A percentile compares a stretch with the other conserved stretches of the same genome.
Evolutionary conservation across 2,888 invertebrate species (phyloP).

Genomic region (Perdita meconis): DNA sequence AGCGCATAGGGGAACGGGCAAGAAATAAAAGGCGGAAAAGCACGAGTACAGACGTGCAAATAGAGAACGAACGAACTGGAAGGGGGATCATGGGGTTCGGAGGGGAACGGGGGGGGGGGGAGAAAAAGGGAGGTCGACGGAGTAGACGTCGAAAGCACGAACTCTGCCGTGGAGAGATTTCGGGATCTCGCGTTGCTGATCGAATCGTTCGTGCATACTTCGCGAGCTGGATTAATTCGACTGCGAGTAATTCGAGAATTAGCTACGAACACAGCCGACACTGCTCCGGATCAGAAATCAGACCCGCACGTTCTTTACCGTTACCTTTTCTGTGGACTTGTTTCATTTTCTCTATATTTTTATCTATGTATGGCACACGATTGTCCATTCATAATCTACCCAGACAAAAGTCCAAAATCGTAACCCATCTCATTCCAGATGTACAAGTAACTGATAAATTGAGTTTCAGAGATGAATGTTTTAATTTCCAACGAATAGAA

Average conservation of each 20-base stretch:
- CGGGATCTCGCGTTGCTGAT: conserved; percentile 81
- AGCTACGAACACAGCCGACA: conserved; percentile 55
- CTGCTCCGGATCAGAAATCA: conserved; percentile 18
- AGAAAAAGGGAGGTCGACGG: background rate
- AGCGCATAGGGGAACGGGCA: background rate
- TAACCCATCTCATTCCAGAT: too few species aligned
- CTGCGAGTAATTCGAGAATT: conserved; percentile 77
- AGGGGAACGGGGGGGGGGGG: background rate
- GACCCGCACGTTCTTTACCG: background rate
- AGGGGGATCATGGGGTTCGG: too few species aligned
- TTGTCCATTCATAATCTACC: too few species aligned
- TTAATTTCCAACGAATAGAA: too few species aligned
- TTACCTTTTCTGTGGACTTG: background rate
- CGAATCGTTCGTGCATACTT: conserved; percentile 83
- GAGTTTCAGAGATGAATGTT: too few species aligned
- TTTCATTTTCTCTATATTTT: too few species aligned
- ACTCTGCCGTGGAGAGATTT: conserved; percentile 77
- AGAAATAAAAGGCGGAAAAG: conserved; percentile 22
- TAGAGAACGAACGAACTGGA: conserved; percentile 1
- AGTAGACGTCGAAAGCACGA: conserved; percentile 80
- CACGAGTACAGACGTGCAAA: conserved; percentile 3
- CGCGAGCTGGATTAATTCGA: conserved; percentile 74
- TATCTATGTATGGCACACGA: too few species aligned
- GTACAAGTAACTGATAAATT: too few species aligned
- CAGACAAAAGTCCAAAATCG: too few species aligned